A percentile compares a stretch with the other conserved stretches of the same genome.
phyloP scores from a whole-genome alignment of 2,797 vertebrate species.

The Aplochiton taeniatus region DNA sequence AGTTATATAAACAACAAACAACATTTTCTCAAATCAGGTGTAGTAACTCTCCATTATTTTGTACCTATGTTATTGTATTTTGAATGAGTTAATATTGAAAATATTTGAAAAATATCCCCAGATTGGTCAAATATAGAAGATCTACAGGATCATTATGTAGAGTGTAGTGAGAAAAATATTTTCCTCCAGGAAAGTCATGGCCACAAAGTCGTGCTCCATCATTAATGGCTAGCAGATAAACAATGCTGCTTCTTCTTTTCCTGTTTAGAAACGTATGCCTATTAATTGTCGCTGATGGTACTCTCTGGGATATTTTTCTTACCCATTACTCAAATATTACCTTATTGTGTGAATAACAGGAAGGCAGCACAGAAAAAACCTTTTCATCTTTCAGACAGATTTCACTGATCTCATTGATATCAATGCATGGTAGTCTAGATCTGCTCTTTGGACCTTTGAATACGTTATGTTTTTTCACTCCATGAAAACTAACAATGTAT shows the following conservation, averaged over 20 bases:
- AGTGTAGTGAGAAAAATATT: slow-evolving; percentile 52
- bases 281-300: too few species aligned
- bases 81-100: slow-evolving; percentile 28
- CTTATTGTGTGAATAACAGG: too few species aligned
- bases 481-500: background rate
- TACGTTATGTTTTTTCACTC: slow-evolving; percentile 13
- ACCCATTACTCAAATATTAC: too few species aligned
- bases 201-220: slow-evolving; percentile 33
- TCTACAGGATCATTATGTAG: slow-evolving; percentile 54
- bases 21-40: slow-evolving; percentile 17
- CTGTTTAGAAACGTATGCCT: background rate
- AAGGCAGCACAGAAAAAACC: too few species aligned
- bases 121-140: slow-evolving; percentile 46
- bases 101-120: slow-evolving; percentile 54
- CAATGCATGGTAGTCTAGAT: too few species aligned
- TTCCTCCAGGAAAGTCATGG: slow-evolving; percentile 50
- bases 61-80: slow-evolving; percentile 63
- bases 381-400: too few species aligned
- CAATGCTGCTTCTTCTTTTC: slow-evolving; percentile 27
- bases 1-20: slow-evolving; percentile 3
- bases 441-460: too few species aligned
- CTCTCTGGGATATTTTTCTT: too few species aligned
- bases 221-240: slow-evolving; percentile 32
- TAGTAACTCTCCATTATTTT: slow-evolving; percentile 23
- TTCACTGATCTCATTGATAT: too few species aligned